phyloP scores from a whole-genome alignment of 1,140 invertebrate genomes.

The Drosophila nannoptera region DNA sequence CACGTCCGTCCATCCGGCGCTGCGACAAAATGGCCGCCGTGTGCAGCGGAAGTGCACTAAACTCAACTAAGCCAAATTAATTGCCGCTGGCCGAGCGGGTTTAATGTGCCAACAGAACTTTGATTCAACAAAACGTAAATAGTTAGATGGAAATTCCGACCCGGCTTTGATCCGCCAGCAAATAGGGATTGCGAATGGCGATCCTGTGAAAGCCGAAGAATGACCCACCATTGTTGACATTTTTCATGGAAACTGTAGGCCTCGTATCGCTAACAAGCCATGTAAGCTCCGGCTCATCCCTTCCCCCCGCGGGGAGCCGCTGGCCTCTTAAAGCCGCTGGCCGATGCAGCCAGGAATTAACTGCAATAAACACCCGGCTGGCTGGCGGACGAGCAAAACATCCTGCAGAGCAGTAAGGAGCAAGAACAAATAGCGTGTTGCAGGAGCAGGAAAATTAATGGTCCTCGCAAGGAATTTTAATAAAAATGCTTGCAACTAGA shows the following conservation, averaged over 20 bases:
- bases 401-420: constrained; percentile 15
- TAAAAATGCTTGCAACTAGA: constrained; percentile 75
- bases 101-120: constrained; percentile 75
- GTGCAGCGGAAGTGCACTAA: constrained; percentile 73
- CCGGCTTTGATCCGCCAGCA: constrained; percentile 8
- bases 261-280: background rate
- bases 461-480: constrained; percentile 73
- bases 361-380: constrained; percentile 40
- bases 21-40: constrained; percentile 73
- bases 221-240: background rate
- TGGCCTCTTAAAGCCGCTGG: constrained; percentile 10
- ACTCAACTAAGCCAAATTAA: constrained; percentile 77
- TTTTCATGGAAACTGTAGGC: too few species aligned
- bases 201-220: too few species aligned
- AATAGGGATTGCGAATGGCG: background rate
- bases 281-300: background rate
- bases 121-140: constrained; percentile 50
- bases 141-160: constrained; percentile 49
- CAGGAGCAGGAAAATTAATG: constrained; percentile 72
- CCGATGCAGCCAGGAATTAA: constrained; percentile 38
- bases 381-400: constrained; percentile 49
- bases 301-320: constrained; percentile 6
- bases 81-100: constrained; percentile 59
- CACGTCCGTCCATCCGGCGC: constrained; percentile 54
- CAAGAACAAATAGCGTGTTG: constrained; percentile 11